Conservation (phyloP, 2,113 vertebrate genomes). For the Megatriorchis doriae region DNA sequence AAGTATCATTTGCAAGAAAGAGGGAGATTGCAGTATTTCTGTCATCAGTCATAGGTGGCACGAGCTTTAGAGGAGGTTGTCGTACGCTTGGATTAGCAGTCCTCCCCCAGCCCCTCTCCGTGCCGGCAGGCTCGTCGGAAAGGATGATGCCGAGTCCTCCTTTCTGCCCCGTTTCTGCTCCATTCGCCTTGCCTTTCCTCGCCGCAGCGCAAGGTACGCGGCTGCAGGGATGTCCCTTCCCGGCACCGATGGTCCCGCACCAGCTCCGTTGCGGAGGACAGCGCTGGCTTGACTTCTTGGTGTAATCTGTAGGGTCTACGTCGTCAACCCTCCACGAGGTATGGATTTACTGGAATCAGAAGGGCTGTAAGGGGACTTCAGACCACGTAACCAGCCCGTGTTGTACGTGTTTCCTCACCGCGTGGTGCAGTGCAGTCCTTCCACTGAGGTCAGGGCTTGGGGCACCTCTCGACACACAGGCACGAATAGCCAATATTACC, state of each 20-base stretch:
- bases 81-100: accelerated
- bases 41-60: background rate
- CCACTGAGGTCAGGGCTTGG: background rate
- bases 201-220: accelerated
- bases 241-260: background rate
- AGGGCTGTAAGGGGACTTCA: background rate
- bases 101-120: background rate
- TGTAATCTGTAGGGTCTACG: background rate
- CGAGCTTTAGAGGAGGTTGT: background rate
- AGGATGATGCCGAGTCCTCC: background rate
- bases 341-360: background rate
- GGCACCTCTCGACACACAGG: background rate
- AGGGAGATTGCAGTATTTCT: background rate
- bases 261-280: background rate
- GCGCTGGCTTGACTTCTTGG: background rate
- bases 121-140: background rate
- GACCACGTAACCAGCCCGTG: accelerated
- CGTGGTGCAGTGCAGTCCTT: background rate
- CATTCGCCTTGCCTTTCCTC: accelerated
- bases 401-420: background rate
- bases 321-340: background rate
- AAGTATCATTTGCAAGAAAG: background rate
- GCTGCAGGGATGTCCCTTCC: background rate
- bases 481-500: background rate
- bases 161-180: background rate